A percentile compares a stretch with the other conserved stretches of the same genome.
These are phyloP conservation scores for Macrosteles quadrilineatus DNA, from an alignment of 1,140 invertebrate species.

Conservation along the genomic window DNA sequence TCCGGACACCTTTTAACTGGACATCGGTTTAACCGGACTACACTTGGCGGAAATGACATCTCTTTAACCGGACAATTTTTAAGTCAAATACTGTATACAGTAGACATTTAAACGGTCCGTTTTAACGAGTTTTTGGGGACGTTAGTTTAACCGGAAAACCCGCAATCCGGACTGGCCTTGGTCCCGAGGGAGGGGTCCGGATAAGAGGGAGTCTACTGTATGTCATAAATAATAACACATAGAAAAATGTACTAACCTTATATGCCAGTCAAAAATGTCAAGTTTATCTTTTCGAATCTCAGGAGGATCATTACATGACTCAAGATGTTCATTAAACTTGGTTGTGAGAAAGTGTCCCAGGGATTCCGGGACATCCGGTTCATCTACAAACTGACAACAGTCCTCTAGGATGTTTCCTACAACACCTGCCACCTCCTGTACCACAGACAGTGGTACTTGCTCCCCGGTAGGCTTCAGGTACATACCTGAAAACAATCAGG, in stretches of 20 bases:
- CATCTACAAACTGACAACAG: conserved; percentile 54
- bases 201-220: too few relatives aligned
- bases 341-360: conserved; percentile 51
- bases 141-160: too few relatives aligned
- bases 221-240: too few relatives aligned
- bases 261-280: conserved; percentile 64
- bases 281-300: conserved; percentile 47
- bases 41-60: too few relatives aligned
- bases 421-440: conserved; percentile 55
- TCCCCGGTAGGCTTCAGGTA: conserved; percentile 57
- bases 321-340: conserved; percentile 54
- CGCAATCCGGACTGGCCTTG: too few relatives aligned
- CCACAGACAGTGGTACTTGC: conserved; percentile 50
- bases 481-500: conserved; percentile 46
- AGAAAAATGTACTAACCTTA: conserved; percentile 43
- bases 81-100: too few relatives aligned
- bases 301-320: conserved; percentile 42
- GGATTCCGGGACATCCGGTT: conserved; percentile 48
- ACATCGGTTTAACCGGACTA: too few relatives aligned
- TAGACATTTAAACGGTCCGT: too few relatives aligned
- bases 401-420: conserved; percentile 55
- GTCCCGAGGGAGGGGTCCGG: too few relatives aligned
- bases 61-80: too few relatives aligned
- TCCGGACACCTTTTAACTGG: too few relatives aligned
- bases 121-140: too few relatives aligned